phyloP scores from a whole-genome alignment of 2,113 vertebrate genomes.

The Pterocles orientalis region DNA sequence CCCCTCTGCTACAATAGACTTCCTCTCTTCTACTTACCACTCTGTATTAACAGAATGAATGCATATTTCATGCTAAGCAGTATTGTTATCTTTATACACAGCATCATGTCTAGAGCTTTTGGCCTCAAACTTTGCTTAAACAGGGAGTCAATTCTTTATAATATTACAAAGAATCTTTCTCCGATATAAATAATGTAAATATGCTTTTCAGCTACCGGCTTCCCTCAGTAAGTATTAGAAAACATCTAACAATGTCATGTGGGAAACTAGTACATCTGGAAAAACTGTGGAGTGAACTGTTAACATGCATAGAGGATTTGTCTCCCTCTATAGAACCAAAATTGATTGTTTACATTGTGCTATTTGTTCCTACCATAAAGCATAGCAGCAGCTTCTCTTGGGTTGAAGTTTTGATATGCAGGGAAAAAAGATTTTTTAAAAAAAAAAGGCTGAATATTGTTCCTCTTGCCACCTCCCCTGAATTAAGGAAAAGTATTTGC shows the following conservation, averaged over 20 bases:
- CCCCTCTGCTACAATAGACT: neutral
- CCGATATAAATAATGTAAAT: neutral
- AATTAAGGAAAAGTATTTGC: neutral
- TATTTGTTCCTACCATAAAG: neutral
- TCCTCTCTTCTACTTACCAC: neutral
- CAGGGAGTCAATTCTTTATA: neutral
- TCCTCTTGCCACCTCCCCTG: neutral
- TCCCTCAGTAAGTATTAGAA: neutral
- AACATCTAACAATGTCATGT: constrained; percentile 13
- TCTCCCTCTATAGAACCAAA: neutral
- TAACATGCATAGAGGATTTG: neutral
- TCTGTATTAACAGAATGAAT: neutral
- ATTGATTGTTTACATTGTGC: neutral
- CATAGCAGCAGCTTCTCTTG: neutral
- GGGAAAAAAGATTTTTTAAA: rapidly evolving
- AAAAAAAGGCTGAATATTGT: neutral
- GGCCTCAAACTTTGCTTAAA: neutral
- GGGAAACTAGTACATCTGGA: constrained; percentile 10
- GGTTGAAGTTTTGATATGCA: neutral
- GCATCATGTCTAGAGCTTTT: neutral
- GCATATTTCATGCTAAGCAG: neutral
- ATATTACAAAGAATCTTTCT: neutral
- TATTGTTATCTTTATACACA: neutral
- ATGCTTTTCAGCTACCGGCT: neutral
- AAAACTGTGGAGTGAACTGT: neutral